Conservation (phyloP, 2,113 vertebrate species). For the Colaptes auratus region DNA sequence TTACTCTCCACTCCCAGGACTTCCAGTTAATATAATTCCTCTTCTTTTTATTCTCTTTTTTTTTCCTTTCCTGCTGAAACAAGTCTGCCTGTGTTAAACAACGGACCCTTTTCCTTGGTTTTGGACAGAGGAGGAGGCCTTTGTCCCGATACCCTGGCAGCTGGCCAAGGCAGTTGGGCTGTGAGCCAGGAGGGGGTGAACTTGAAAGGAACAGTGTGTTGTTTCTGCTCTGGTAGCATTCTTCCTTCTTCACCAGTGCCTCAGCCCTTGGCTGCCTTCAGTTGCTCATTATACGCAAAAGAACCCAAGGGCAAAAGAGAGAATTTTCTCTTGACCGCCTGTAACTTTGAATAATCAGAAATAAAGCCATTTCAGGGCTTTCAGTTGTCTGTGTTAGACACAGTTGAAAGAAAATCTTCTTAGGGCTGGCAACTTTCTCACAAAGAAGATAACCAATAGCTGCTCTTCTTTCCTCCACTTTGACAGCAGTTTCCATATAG, state of each 20-base stretch:
- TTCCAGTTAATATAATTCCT: conserved; percentile 40
- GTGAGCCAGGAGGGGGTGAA: conserved; percentile 53
- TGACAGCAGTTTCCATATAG: not conserved
- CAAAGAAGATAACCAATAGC: not conserved
- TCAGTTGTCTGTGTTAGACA: not conserved
- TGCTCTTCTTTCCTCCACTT: not conserved
- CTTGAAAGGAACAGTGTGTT: conserved; percentile 67
- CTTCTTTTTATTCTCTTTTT: conserved; percentile 34
- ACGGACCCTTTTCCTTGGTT: conserved; percentile 17
- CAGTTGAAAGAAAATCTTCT: not conserved
- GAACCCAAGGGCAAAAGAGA: conserved; percentile 38
- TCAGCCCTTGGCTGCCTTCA: conserved; percentile 41
- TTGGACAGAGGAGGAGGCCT: conserved; percentile 61
- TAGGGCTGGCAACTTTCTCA: not conserved
- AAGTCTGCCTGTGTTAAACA: conserved; percentile 66
- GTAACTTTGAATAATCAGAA: conserved; percentile 37
- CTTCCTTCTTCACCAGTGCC: conserved; percentile 43
- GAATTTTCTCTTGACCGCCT: conserved; percentile 16
- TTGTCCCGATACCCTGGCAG: conserved; percentile 46
- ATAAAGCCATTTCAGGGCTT: not conserved
- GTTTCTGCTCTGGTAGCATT: conserved; percentile 62
- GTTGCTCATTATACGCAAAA: conserved; percentile 25
- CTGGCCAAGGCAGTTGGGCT: conserved; percentile 27
- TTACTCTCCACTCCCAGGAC: conserved; percentile 27
- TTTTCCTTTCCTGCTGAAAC: conserved; percentile 46